A percentile compares a stretch with the other conserved stretches of the same genome.
These are phyloP conservation scores for Vanessa tameamea DNA, from an alignment of 1,140 invertebrate genomes.

Conservation along the genomic window DNA sequence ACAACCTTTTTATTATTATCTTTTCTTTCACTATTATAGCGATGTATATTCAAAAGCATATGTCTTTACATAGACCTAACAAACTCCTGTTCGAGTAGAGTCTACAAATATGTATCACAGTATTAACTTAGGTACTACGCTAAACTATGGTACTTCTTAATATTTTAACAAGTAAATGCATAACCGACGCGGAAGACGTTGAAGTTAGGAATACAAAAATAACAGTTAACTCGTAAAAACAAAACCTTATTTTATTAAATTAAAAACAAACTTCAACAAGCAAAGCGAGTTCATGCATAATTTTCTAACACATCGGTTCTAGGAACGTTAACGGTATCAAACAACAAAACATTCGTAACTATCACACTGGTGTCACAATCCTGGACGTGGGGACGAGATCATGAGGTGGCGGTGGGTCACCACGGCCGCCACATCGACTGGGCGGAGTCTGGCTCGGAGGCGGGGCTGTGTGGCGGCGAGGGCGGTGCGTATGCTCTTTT, in stretches of 20 bases:
- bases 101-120: slow-evolving; percentile 71
- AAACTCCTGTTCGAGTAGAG: slow-evolving; percentile 47
- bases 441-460: slow-evolving; percentile 79
- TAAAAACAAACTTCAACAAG: slow-evolving; percentile 77
- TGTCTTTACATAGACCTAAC: slow-evolving; percentile 43
- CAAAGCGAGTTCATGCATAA: slow-evolving; percentile 64
- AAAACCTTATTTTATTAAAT: slow-evolving; percentile 75
- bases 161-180: slow-evolving; percentile 61
- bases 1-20: slow-evolving; percentile 49
- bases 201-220: slow-evolving; percentile 69
- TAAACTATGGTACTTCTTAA: slow-evolving; percentile 54
- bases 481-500: slow-evolving; percentile 76
- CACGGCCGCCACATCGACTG: slow-evolving; percentile 79
- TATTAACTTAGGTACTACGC: slow-evolving; percentile 66
- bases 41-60: slow-evolving; percentile 30
- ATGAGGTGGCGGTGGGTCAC: slow-evolving; percentile 56
- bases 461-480: slow-evolving; percentile 81
- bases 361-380: slow-evolving; percentile 63
- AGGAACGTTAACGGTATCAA: slow-evolving; percentile 70
- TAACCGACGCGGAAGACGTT: slow-evolving; percentile 70
- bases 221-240: slow-evolving; percentile 63
- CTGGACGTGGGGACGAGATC: slow-evolving; percentile 44
- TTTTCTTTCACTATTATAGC: slow-evolving; percentile 42
- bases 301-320: slow-evolving; percentile 67
- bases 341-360: slow-evolving; percentile 62